A percentile compares a stretch with the other conserved stretches of the same genome.
These are phyloP conservation scores for Tinea semifulvella DNA, from an alignment of 2,888 invertebrate genomes.

Conservation along the genomic window DNA sequence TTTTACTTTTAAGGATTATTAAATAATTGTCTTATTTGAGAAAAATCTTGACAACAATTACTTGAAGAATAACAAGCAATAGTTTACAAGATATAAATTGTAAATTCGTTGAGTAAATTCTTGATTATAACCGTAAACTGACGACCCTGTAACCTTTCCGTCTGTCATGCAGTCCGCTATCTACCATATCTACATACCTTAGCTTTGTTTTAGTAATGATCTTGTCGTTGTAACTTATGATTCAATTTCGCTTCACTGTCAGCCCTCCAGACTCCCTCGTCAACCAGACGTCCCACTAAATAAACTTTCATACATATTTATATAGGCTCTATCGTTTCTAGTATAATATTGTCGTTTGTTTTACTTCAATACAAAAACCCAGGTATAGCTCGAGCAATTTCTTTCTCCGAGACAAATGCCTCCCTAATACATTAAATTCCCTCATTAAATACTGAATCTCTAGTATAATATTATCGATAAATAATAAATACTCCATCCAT, in stretches of 20 bases:
- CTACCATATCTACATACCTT: slow-evolving; percentile 15
- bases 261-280: slow-evolving; percentile 14
- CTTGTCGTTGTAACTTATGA: slow-evolving; percentile 19
- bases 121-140: not conserved
- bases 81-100: too few relatives aligned
- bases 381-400: not conserved
- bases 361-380: not conserved
- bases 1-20: too few relatives aligned
- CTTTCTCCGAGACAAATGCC: too few relatives aligned
- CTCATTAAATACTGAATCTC: too few relatives aligned
- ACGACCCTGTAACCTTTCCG: slow-evolving; percentile 3
- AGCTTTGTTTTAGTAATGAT: slow-evolving; percentile 18
- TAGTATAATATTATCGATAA: too few relatives aligned
- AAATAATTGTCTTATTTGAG: too few relatives aligned
- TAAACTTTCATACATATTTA: slow-evolving; percentile 14
- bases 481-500: not conserved
- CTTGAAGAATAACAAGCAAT: too few relatives aligned
- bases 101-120: not conserved
- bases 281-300: slow-evolving; percentile 12
- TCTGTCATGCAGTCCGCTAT: not conserved
- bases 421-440: too few relatives aligned
- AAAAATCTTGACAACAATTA: too few relatives aligned
- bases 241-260: slow-evolving; percentile 20
- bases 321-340: slow-evolving; percentile 6
- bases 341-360: not conserved